Base-by-base conservation (phyloP, 1,140 invertebrate species). In the Sycophaga agraensis region DNA sequence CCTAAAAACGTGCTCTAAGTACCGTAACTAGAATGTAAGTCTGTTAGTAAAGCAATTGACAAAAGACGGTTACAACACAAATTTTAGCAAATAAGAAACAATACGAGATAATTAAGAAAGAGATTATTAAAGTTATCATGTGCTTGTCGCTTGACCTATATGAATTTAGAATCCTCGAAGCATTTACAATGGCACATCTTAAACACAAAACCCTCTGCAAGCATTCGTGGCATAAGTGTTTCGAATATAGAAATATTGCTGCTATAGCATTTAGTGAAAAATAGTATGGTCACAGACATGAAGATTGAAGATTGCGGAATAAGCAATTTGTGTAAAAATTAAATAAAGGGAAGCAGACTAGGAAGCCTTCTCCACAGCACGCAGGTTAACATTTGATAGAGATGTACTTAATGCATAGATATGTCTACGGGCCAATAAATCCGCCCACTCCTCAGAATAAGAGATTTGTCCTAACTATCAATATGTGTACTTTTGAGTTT, bases 41-140 rank as follows among this genome's bases (percentile, higher is more conserved):
- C 34, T 76, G 2, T 74, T 72, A 1, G 66, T 73, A 0, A 73
- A 68, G 22, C 60, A 73, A 66, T 66, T 77, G 1, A 62, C 65
- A 11, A 71, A 75, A 17, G 68, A 68, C 34, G 70, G 69, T 0
- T 70, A 67, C 64, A 43, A 64, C 51, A 62, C 75, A 12, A 46
- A 68, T 50, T 72, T 77, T 68, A 2, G 28, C 4, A 2, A 12
- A 40, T 14, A 22, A 42, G n/a, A 21, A 19, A 1, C 28, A 35
- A n/a, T 54, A 37, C 37, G 28, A 26, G 17, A 54, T 54, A 4
- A 55, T 43, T 22, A 55, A 45, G 14, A 26, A 55, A 21, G 40
- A 26, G 21, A 2, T 31, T 53, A 31, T 48, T 2, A 19, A 48
- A 14, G 45, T 26, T 54, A 42, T 19, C 1, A 51, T 43, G 3